phyloP scores from a whole-genome alignment of 2,888 invertebrate genomes.

The Chloroclystis v-ata region DNA sequence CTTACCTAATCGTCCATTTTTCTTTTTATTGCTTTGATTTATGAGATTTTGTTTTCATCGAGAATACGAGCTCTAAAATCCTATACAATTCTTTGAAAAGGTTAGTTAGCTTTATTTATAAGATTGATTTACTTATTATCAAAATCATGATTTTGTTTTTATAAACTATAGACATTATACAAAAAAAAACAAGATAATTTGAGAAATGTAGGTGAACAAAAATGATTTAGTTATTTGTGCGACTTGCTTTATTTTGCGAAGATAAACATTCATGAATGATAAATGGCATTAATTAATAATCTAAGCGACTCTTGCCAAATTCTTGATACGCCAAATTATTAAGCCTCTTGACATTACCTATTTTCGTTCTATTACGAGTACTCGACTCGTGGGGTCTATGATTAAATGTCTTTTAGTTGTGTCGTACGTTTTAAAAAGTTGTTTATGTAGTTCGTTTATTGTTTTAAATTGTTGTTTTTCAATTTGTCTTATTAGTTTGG shows the following conservation, averaged over 20 bases:
- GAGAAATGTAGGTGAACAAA: too few relatives aligned
- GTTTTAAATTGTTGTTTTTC: conserved; percentile 41
- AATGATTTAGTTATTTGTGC: neutral
- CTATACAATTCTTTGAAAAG: too few relatives aligned
- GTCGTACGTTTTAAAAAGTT: too few relatives aligned
- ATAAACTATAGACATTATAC: too few relatives aligned
- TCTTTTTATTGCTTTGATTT: too few relatives aligned
- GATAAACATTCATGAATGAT: neutral
- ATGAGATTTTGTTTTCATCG: too few relatives aligned
- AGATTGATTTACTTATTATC: too few relatives aligned
- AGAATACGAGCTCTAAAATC: too few relatives aligned
- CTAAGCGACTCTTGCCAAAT: conserved; percentile 14
- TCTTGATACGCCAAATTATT: conserved; percentile 11
- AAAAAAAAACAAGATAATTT: too few relatives aligned
- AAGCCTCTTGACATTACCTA: conserved; percentile 12
- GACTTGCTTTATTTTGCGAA: neutral
- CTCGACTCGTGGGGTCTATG: conserved; percentile 9
- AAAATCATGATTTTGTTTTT: too few relatives aligned
- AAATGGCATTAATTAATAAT: conserved; percentile 13
- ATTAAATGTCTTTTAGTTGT: conserved; percentile 24
- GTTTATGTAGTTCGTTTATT: conserved; percentile 49
- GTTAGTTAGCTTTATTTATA: too few relatives aligned
- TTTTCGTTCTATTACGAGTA: conserved; percentile 31
- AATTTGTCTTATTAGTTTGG: conserved; percentile 32
- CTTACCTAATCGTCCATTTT: neutral